Base-by-base conservation (phyloP, 2,888 invertebrate genomes). In the Habroteleia sp. region DNA sequence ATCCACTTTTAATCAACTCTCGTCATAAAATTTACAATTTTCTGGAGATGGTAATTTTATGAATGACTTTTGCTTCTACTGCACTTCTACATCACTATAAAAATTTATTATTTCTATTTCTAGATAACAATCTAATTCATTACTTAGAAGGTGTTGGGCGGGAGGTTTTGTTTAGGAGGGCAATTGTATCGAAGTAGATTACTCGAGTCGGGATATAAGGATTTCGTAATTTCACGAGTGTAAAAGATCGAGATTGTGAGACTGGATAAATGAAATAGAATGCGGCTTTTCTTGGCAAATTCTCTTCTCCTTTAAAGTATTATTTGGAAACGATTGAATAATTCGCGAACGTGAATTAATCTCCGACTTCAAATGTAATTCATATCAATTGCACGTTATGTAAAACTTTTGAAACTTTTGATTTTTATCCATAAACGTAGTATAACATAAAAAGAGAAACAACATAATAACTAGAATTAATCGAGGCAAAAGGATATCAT, bases 141-240 rank as follows among this genome's bases (percentile, higher is more conserved):
- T 37, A 42, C 42, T 14, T 42, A 48, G 11, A 10, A 17, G 4
- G 39, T 37, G 5, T 39, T 50, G 46, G 39, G 7, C 16, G 41
- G 17, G 23, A 39, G 44, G 17, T n/a, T n/a, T 52, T 69, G 42
- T 69, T 69, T 50, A 50, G 68, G 33, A 46, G 13, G 48, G 10
- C 35, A 60, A 52, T 60, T 69, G 69, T 69, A 33, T 27, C 37
- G 2, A 17, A 69, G 58, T 27, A 60, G 60, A 60, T 69, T 69
- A 44, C 50, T 41, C 60, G 41, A 6, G 37, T 3, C 44, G 58
- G 50, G n/a, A n/a, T 10, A 35, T 58, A 44, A 42, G 60, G 60
- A 54, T 69, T 69, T 44, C 69, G 69, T 69, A 69, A 52, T 69
- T 69, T 69, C 41, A 33, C 37, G 52, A 54, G 60, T 69, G 60